Conservation (phyloP, 2,797 vertebrate genomes). For the Amblyopsis hoosieri region DNA sequence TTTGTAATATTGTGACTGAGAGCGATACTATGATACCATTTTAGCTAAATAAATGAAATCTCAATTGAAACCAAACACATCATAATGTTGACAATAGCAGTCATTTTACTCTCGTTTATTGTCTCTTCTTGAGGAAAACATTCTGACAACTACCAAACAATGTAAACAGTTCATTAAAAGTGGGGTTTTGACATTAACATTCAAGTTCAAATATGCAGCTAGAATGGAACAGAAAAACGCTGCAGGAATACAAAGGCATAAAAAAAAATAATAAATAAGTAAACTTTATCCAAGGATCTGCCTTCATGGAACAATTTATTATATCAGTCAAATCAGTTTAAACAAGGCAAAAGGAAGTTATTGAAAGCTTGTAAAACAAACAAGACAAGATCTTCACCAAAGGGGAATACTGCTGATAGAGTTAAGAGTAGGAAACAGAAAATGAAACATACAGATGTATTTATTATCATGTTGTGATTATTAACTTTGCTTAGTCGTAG, state of each 20-base stretch:
- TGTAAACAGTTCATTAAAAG: slow-evolving; percentile 74
- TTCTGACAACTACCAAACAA: slow-evolving; percentile 41
- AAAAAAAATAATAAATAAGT: slow-evolving; percentile 35
- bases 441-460: slow-evolving; percentile 7
- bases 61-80: slow-evolving; percentile 50
- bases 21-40: neutral
- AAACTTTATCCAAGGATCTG: slow-evolving; percentile 34
- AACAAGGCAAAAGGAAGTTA: slow-evolving; percentile 19
- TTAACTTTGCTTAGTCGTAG: neutral
- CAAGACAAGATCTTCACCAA: slow-evolving; percentile 19
- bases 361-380: slow-evolving; percentile 28
- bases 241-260: slow-evolving; percentile 45
- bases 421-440: neutral
- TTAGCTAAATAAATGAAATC: slow-evolving; percentile 35
- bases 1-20: too few relatives aligned
- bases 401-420: neutral
- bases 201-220: slow-evolving; percentile 22
- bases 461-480: slow-evolving; percentile 8
- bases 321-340: slow-evolving; percentile 43
- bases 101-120: slow-evolving; percentile 13
- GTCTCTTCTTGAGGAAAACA: slow-evolving; percentile 57
- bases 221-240: slow-evolving; percentile 36
- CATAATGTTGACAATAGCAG: slow-evolving; percentile 37
- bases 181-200: slow-evolving; percentile 52
- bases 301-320: slow-evolving; percentile 38